phyloP scores from a whole-genome alignment of 1,140 invertebrate genomes.

The Chionoecetes opilio region DNA sequence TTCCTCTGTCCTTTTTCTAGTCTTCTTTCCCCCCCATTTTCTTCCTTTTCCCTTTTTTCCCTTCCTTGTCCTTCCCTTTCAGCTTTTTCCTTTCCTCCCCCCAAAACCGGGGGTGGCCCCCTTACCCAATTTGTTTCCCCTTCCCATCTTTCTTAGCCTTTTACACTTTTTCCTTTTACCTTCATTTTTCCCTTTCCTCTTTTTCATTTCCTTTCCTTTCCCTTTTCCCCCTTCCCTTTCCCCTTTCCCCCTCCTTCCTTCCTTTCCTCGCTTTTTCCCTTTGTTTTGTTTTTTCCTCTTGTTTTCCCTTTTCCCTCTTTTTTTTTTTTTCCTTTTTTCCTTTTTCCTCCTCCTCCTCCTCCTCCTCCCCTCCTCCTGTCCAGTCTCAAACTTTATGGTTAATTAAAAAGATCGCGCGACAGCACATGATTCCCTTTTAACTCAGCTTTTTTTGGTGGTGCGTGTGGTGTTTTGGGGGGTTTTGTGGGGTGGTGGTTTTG shows the following conservation, averaged over 20 bases:
- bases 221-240: background rate
- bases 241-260: background rate
- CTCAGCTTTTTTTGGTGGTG: background rate
- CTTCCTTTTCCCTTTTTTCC: background rate
- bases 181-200: too few species aligned
- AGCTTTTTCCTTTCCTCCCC: too few species aligned
- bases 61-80: too few species aligned
- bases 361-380: conserved; percentile 3
- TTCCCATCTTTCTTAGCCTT: too few species aligned
- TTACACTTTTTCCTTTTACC: too few species aligned
- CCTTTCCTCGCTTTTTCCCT: background rate
- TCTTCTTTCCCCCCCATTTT: background rate
- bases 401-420: background rate
- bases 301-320: background rate
- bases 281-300: background rate
- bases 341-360: background rate
- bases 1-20: too few species aligned
- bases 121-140: too few species aligned
- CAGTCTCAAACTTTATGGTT: background rate
- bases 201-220: too few species aligned
- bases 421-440: background rate
- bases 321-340: background rate
- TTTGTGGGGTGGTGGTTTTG: background rate
- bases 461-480: background rate
- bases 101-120: too few species aligned